Evolutionary conservation across 2,113 vertebrate species (phyloP), one percentile per base, ranked within the genome.

Genomic region (Scytalopus superciliaris): DNA sequence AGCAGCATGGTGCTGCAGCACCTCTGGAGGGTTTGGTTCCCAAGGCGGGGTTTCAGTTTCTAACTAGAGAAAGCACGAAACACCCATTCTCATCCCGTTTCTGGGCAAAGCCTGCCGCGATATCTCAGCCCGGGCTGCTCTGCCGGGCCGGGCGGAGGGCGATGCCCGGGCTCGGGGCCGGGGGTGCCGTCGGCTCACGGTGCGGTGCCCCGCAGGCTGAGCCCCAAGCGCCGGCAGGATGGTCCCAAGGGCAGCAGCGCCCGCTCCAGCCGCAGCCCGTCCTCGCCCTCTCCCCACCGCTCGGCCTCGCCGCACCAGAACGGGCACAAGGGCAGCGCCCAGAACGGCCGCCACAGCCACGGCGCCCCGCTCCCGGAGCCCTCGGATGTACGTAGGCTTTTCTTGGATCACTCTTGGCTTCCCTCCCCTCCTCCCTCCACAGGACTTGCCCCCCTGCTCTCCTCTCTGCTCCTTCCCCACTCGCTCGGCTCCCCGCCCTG

Each of bases 321-420:
- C 81, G 99, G 99, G 83, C 99, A 99, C 97, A 98, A 97, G 95
- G 98, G 98, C 95, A 98, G 98, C 93, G 90, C 98, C 96, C 98
- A 98, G 97, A 99, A 99, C 39, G 99, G 99, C 97, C 98, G 98
- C 97, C 98, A 98, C 84, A 97, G 97, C 94, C 97, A 98, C 94
- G 97, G 98, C 85, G 52, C 93, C 90, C 96, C 97, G 33, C 97
- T 97, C 80, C 98, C 98, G 88, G 99, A 98, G 97, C 98, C 97
- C 93, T 97, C 98, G 96, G 98, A 99, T 99, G 99, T 99, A 99
- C 97, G 99, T 99, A 99, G 82, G 98, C 98, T 98, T 97, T 94
- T 98, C 98, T 98, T 96, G 94, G 94, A 94, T 60, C 87, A 96
- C 78, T 62, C 31, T 97, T 97, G 83, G 31, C 88, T 90, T 93